Evolutionary conservation across 2,797 vertebrate species (phyloP).

Genomic region (Florisuga fusca): DNA sequence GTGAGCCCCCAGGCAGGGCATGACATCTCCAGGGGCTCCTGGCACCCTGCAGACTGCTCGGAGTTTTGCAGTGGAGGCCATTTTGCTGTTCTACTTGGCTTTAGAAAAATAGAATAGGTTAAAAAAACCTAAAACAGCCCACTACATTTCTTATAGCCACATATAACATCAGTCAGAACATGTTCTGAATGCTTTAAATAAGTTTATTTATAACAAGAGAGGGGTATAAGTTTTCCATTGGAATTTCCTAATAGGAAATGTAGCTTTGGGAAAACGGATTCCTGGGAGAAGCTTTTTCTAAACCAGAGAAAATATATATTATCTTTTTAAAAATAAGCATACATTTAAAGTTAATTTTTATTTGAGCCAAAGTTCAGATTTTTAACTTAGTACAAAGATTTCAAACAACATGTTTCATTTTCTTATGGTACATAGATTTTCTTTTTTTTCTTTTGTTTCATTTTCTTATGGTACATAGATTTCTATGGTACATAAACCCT

Average conservation of each 20-base stretch:
- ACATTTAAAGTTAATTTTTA: background rate
- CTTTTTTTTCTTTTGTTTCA: background rate
- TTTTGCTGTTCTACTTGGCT: background rate
- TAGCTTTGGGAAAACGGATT: background rate
- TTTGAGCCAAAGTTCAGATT: background rate
- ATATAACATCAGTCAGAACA: background rate
- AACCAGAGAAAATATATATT: background rate
- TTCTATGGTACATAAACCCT: background rate
- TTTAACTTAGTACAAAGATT: background rate
- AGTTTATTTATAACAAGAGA: background rate
- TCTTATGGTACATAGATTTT: background rate
- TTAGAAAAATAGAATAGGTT: background rate
- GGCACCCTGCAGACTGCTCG: background rate
- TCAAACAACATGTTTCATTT: background rate
- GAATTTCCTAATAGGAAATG: background rate
- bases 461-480: background rate
- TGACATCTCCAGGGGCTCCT: background rate
- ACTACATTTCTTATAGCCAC: background rate
- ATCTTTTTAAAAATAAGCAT: background rate
- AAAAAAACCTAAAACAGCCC: rapidly evolving
- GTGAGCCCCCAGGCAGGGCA: background rate
- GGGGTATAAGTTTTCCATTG: background rate
- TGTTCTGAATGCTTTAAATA: background rate
- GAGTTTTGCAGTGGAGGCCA: background rate
- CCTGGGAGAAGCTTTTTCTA: background rate